Evolutionary conservation across 2,888 invertebrate species (phyloP).

Genomic region (Epistrophe grossulariae): DNA sequence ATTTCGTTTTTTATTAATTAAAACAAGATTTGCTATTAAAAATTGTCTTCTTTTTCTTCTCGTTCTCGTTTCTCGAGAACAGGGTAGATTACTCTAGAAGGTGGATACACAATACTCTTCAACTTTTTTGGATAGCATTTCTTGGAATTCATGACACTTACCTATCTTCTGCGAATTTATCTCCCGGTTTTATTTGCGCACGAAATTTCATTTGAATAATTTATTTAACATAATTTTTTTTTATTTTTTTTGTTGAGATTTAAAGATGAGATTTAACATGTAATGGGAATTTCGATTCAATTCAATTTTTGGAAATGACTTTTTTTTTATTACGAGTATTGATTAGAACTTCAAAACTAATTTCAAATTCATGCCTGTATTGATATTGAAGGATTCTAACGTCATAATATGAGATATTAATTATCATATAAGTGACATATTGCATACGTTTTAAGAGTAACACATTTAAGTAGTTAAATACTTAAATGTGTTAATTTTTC

Average conservation of each 20-base stretch:
- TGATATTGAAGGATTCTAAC: neutral
- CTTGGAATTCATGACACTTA: neutral
- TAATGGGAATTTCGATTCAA: neutral
- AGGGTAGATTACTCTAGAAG: no score
- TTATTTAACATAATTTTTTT: neutral
- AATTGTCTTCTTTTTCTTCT: no score
- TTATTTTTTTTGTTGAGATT: no score
- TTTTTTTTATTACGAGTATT: no score
- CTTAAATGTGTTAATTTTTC: slow-evolving; percentile 16
- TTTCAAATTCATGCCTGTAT: neutral
- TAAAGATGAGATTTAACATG: neutral
- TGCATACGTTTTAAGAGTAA: neutral
- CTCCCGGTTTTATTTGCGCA: neutral
- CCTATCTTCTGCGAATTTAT: neutral
- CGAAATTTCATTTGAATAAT: neutral
- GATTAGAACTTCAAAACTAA: slow-evolving; percentile 11
- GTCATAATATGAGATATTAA: neutral
- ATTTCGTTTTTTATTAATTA: no score
- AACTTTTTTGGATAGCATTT: neutral
- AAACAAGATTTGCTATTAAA: no score
- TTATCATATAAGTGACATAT: slow-evolving; percentile 1
- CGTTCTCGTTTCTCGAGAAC: no score
- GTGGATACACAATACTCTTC: neutral
- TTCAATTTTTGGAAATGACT: neutral
- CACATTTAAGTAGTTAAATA: neutral